phyloP scores from a whole-genome alignment of 2,113 vertebrate species.

The Rhea pennata region DNA sequence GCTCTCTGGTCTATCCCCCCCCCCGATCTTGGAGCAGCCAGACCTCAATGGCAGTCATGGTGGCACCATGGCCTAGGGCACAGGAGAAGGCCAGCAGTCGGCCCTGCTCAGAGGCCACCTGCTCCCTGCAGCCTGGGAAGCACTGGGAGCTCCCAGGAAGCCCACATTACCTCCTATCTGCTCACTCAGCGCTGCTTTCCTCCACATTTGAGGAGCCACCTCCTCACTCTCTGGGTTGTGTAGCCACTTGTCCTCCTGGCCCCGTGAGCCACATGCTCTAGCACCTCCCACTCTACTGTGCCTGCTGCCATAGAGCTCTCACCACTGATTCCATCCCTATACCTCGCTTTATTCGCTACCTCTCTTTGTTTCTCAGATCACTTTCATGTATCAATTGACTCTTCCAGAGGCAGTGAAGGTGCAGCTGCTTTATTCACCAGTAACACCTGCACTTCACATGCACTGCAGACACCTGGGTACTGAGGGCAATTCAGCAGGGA shows the following conservation, averaged over 20 bases:
- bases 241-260: too few relatives aligned
- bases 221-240: background rate
- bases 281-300: too few relatives aligned
- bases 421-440: background rate
- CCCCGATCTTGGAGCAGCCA: background rate
- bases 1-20: background rate
- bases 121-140: background rate
- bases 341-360: background rate
- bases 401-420: rapidly evolving
- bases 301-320: background rate
- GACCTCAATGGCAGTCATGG: background rate
- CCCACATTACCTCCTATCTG: background rate
- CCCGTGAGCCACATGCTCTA: too few relatives aligned
- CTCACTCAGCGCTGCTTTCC: background rate
- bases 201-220: background rate
- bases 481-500: background rate
- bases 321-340: background rate
- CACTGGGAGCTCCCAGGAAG: background rate
- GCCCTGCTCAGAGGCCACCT: background rate
- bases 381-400: background rate
- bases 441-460: background rate
- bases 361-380: background rate
- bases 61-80: background rate
- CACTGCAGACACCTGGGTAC: background rate
- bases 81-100: background rate